Conservation (phyloP, 2,113 vertebrate genomes). For the Toxostoma redivivum region DNA sequence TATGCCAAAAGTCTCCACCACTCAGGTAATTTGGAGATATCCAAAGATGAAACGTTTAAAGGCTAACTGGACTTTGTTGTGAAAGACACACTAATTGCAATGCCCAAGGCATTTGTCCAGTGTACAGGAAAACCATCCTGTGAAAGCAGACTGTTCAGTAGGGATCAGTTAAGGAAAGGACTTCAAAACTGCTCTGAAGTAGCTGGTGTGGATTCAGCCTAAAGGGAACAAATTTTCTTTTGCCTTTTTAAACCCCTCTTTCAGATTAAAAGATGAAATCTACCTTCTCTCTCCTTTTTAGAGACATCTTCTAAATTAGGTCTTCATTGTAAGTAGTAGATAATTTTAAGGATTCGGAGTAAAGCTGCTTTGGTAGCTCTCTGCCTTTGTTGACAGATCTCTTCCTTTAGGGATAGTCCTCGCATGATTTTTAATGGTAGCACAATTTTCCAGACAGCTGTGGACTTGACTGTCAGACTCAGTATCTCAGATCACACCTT, state of each 20-base stretch:
- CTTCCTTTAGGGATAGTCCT: neutral
- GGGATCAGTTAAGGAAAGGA: neutral
- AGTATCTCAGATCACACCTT: neutral
- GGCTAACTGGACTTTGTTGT: neutral
- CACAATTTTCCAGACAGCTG: neutral
- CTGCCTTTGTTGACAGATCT: neutral
- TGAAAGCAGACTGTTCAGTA: neutral
- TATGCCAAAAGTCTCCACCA: neutral
- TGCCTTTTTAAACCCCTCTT: fast-evolving
- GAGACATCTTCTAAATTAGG: neutral
- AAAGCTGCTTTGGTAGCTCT: neutral
- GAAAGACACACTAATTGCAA: neutral
- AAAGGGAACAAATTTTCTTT: neutral
- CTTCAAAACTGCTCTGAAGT: neutral
- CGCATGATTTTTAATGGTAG: neutral
- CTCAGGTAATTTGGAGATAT: neutral
- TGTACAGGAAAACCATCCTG: neutral
- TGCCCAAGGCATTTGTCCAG: neutral
- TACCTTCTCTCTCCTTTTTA: neutral
- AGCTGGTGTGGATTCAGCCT: neutral
- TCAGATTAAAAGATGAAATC: neutral
- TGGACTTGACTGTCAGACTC: neutral
- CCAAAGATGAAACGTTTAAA: neutral
- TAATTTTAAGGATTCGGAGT: neutral
- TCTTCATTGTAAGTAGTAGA: neutral